Base-by-base conservation (phyloP, 2,113 vertebrate genomes). In the Gymnogyps californianus region DNA sequence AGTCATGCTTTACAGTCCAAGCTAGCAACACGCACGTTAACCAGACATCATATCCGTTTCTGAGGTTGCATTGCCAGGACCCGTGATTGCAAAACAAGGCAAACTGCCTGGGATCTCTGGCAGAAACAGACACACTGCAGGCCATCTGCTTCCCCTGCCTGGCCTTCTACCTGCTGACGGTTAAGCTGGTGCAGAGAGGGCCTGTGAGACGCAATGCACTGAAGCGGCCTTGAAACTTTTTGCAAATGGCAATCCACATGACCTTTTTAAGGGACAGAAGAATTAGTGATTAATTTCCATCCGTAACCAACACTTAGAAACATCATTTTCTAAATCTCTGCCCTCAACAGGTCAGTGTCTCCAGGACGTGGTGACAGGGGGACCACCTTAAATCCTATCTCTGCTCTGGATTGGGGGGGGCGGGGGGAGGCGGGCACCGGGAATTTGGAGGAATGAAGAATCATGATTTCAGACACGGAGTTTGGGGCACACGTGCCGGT, bases 131-230 rank as follows among this genome's bases (percentile, higher is more conserved):
- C 31, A n/a, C 10, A 4, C 59, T 54, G 61, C 70, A 83, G 69
- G 65, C 69, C 64, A 13, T 3, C 46, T 31, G 75, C 83, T 49
- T 28, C 17, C 66, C 72, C 71, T 57, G 85, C 62, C 71, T 49
- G 36, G 16, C n/a, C 29, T 40, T 52, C 69, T 44, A n/a, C 84
- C 54, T 71, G 57, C 69, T 72, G 65, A 32, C 46, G 57, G 42
- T 13, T 38, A 13, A 38, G 64, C 52, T 66, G 36, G 7, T 4
- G 9, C 65, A 54, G 51, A 64, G 42, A 13, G 38, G 20, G 16
- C 44, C 46, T 26, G 16, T 5, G 29, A 62, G 61, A 26, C n/a
- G 14, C 44, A 16, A 10, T 0, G 1, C 7, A 2, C 24, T 26
- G 47, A 40, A 47, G 38, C 55, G 49, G 64, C 69, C 52, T 71